Evolutionary conservation across 2,797 vertebrate species (phyloP).

Genomic region (Anniella stebbinsi): DNA sequence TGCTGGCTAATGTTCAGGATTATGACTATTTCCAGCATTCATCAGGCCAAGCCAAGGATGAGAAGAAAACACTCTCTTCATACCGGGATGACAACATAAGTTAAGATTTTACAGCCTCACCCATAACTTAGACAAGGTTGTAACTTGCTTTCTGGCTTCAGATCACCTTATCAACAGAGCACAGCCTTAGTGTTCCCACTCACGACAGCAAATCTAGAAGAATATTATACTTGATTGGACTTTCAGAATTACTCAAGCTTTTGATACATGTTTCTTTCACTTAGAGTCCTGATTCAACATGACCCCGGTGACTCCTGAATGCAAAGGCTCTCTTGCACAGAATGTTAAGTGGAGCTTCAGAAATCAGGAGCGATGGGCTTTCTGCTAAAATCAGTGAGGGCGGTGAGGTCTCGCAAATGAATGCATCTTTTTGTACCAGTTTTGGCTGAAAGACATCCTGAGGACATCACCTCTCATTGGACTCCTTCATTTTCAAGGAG

Average conservation of each 20-base stretch:
- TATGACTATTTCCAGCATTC: not conserved
- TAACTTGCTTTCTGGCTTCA: not conserved
- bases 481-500: conserved; percentile 46
- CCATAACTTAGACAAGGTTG: conserved; percentile 7
- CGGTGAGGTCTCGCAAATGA: conserved; percentile 41
- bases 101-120: not conserved
- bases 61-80: conserved; percentile 16
- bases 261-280: not conserved
- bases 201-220: not conserved
- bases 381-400: not conserved
- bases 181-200: not conserved
- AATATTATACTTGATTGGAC: not conserved
- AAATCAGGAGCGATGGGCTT: not conserved
- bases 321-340: not conserved
- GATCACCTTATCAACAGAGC: not conserved
- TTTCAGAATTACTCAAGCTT: conserved; percentile 7
- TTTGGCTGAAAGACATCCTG: conserved; percentile 44
- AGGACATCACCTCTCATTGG: conserved; percentile 44
- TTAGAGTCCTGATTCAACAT: not conserved
- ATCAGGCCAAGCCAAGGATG: conserved; percentile 11
- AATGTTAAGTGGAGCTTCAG: not conserved
- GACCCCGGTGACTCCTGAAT: not conserved
- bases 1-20: conserved; percentile 1
- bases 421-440: conserved; percentile 48
- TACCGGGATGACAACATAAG: conserved; percentile 27